Conservation (phyloP, 2,113 vertebrate species). For the Entosphenus tridentatus region DNA sequence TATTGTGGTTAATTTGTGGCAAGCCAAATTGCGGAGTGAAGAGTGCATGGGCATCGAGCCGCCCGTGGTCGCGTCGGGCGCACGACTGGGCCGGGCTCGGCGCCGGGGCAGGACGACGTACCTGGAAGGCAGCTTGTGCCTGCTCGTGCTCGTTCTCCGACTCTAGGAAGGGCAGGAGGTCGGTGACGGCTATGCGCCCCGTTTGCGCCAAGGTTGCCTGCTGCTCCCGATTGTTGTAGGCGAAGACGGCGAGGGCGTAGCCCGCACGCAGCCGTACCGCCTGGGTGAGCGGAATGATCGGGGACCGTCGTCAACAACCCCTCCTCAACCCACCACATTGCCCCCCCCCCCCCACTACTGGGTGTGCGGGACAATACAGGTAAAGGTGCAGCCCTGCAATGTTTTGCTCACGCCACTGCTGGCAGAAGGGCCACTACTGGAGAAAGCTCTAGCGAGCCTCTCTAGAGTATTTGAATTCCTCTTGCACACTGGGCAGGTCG, state of each 20-base stretch:
- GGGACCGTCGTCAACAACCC: too few relatives aligned
- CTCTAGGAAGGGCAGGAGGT: conserved; percentile 24
- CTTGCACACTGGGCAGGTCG: too few relatives aligned
- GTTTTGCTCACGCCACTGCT: too few relatives aligned
- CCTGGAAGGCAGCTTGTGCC: conserved; percentile 38
- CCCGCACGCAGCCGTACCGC: conserved; percentile 26
- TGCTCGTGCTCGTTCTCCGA: conserved; percentile 23
- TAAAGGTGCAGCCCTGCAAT: too few relatives aligned
- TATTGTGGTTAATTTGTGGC: background rate
- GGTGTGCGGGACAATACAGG: too few relatives aligned
- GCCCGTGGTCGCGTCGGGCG: background rate
- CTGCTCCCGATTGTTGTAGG: conserved; percentile 25
- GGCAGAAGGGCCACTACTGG: too few relatives aligned
- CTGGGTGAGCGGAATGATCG: conserved; percentile 15
- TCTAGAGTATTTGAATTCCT: too few relatives aligned
- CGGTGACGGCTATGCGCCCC: conserved; percentile 20
- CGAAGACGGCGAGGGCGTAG: conserved; percentile 30
- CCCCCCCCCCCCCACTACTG: too few relatives aligned
- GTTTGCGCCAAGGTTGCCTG: conserved; percentile 22
- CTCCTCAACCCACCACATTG: too few relatives aligned
- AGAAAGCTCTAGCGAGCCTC: too few relatives aligned
- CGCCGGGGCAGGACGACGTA: conserved; percentile 11
- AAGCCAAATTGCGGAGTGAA: background rate
- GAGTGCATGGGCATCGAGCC: background rate
- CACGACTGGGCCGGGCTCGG: background rate